Conservation (phyloP, 1,140 invertebrate species). For the Drosophila saltans region DNA sequence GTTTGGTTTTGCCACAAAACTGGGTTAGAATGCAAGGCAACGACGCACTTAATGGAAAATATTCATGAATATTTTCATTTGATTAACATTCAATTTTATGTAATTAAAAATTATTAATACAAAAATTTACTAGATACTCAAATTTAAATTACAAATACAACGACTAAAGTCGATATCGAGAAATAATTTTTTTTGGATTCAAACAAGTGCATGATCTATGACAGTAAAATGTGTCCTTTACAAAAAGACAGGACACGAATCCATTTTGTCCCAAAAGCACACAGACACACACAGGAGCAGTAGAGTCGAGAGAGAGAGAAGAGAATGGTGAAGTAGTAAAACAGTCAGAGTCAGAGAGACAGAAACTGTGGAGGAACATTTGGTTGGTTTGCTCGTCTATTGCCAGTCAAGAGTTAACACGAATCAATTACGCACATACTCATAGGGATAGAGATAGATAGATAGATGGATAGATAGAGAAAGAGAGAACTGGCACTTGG, state of each 20-base stretch:
- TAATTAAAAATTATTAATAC: constrained; percentile 51
- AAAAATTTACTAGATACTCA: too few species aligned
- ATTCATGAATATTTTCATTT: constrained; percentile 61
- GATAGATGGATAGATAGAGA: constrained; percentile 35
- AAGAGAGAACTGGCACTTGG: constrained; percentile 20
- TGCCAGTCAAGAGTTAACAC: constrained; percentile 81
- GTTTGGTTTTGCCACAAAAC: constrained; percentile 38
- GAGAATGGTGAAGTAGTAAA: not conserved
- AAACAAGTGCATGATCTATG: constrained; percentile 81
- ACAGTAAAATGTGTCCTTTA: constrained; percentile 73
- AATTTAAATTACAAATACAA: too few species aligned
- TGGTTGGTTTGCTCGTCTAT: constrained; percentile 76
- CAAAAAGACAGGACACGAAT: constrained; percentile 48
- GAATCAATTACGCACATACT: constrained; percentile 72
- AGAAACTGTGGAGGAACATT: constrained; percentile 65
- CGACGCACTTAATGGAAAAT: constrained; percentile 56
- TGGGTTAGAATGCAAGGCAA: constrained; percentile 59
- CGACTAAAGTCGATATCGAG: too few species aligned
- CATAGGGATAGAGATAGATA: constrained; percentile 46
- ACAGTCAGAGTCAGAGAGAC: constrained; percentile 27
- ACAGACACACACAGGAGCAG: constrained; percentile 17
- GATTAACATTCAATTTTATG: constrained; percentile 55
- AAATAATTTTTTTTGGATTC: constrained; percentile 56
- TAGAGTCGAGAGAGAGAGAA: not conserved
- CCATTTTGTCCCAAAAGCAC: constrained; percentile 22